phyloP scores from a whole-genome alignment of 2,113 vertebrate genomes.

The Melanotaenia duboulayi region DNA sequence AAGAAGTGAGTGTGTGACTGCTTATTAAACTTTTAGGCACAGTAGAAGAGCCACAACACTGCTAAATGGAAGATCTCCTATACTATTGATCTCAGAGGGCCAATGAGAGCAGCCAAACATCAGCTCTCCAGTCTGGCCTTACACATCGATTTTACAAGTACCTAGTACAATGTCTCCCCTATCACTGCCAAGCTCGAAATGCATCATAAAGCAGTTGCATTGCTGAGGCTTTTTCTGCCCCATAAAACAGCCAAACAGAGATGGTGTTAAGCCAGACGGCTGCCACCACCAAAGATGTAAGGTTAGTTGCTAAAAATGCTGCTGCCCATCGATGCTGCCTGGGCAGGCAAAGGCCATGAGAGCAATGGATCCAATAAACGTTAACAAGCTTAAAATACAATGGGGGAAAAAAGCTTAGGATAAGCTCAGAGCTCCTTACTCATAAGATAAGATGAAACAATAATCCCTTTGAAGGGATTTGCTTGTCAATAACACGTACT shows the following conservation, averaged over 20 bases:
- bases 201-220: slow-evolving; percentile 69
- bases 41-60: slow-evolving; percentile 37
- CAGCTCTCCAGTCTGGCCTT: slow-evolving; percentile 56
- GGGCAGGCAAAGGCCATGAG: slow-evolving; percentile 45
- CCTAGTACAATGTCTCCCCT: slow-evolving; percentile 51
- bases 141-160: slow-evolving; percentile 68
- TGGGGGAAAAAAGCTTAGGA: slow-evolving; percentile 11
- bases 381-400: slow-evolving; percentile 49
- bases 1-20: slow-evolving; percentile 2
- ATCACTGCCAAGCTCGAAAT: slow-evolving; percentile 56
- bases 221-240: slow-evolving; percentile 60
- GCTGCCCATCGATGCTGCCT: slow-evolving; percentile 14
- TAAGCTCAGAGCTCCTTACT: slow-evolving; percentile 9
- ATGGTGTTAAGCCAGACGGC: slow-evolving; percentile 32
- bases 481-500: slow-evolving; percentile 6
- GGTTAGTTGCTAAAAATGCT: slow-evolving; percentile 24
- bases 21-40: slow-evolving; percentile 20
- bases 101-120: slow-evolving; percentile 65
- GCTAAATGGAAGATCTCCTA: slow-evolving; percentile 53
- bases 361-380: slow-evolving; percentile 38
- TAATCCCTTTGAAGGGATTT: slow-evolving; percentile 33
- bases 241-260: slow-evolving; percentile 67
- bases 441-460: slow-evolving; percentile 39
- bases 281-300: slow-evolving; percentile 17
- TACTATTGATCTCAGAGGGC: slow-evolving; percentile 52